Base-by-base conservation (phyloP, 2,797 vertebrate species). In the Todus mexicanus region DNA sequence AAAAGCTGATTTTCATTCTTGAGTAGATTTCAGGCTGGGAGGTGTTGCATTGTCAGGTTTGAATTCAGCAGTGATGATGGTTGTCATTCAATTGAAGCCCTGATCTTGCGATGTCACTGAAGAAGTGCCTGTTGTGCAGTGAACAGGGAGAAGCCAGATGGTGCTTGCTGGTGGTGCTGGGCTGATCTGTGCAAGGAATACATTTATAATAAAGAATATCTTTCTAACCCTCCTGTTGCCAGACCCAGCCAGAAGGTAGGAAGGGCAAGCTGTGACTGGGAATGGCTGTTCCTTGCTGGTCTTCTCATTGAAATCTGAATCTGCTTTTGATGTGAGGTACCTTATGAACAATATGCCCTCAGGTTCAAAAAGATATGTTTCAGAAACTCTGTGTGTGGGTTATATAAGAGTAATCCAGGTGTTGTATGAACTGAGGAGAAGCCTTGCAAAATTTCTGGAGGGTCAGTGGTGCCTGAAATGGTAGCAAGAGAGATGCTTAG, bases 121-220 rank as follows among this genome's bases (percentile, higher is more conserved):
- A 54, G 86, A 47, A 48, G 15, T 48, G 50, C 47, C 50, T 59
- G 48, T 6, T 45, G 51, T 22, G 27, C 53, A 61, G 72, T 17
- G 47, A 10, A 48, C 10, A 19, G 35, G 31, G 42, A 65, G 10
- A 18, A n/a, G n/a, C 31, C 35, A 42, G 11, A 7, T 40, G 19
- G 5, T 11, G 23, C 11, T 56, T 6, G 1, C 16, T 33, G 69
- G 19, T 56, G 29, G 1, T 35, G 38, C 83, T 82, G 89, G 29
- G 47, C 21, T 50, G 25, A 13, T 10, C 47, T 51, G 6, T 5
- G 5, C 37, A 25, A 76, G 10, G 37, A 20, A 16, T 8, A 7
- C 0, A 1, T 10, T 11, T 10, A 1, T 5, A 2, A 25, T 45
- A 23, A 15, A 71, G 38, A 63, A 25, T 20, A 11, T 20, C 12